phyloP scores from a whole-genome alignment of 2,888 invertebrate species.

The Sturmia bella region DNA sequence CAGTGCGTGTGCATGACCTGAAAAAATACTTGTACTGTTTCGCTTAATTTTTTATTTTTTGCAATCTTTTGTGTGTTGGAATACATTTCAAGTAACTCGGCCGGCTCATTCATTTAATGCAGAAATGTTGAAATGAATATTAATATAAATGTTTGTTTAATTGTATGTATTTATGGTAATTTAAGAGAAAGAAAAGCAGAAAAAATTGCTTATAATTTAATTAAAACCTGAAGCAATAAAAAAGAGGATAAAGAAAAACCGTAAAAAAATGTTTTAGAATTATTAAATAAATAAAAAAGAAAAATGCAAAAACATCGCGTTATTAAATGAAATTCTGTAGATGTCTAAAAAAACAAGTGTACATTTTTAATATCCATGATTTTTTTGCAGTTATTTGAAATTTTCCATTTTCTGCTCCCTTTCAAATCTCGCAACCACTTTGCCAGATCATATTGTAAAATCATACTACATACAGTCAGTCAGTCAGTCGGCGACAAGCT shows the following conservation, averaged over 20 bases:
- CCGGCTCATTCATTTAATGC: slow-evolving; percentile 18
- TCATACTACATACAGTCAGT: too few species aligned
- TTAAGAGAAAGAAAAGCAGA: slow-evolving; percentile 30
- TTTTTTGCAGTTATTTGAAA: slow-evolving; percentile 11
- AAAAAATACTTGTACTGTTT: slow-evolving; percentile 49
- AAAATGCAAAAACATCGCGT: slow-evolving; percentile 34
- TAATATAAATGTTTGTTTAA: not conserved
- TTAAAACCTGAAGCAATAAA: slow-evolving; percentile 34
- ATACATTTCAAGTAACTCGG: slow-evolving; percentile 36
- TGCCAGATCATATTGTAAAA: slow-evolving; percentile 19
- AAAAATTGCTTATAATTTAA: slow-evolving; percentile 51
- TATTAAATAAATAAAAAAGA: slow-evolving; percentile 34
- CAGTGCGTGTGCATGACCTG: slow-evolving; percentile 62
- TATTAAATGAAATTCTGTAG: slow-evolving; percentile 37
- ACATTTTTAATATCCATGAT: slow-evolving; percentile 5
- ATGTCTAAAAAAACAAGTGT: slow-evolving; percentile 22
- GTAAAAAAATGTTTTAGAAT: slow-evolving; percentile 18
- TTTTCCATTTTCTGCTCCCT: not conserved
- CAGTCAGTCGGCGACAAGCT: slow-evolving; percentile 61
- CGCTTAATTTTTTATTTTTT: slow-evolving; percentile 21
- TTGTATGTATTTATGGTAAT: slow-evolving; percentile 36
- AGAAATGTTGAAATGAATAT: slow-evolving; percentile 7
- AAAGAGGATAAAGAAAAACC: not conserved
- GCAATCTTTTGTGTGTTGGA: slow-evolving; percentile 27
- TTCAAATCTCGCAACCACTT: not conserved